phyloP scores from a whole-genome alignment of 2,113 vertebrate genomes.

The Oreochromis niloticus region DNA sequence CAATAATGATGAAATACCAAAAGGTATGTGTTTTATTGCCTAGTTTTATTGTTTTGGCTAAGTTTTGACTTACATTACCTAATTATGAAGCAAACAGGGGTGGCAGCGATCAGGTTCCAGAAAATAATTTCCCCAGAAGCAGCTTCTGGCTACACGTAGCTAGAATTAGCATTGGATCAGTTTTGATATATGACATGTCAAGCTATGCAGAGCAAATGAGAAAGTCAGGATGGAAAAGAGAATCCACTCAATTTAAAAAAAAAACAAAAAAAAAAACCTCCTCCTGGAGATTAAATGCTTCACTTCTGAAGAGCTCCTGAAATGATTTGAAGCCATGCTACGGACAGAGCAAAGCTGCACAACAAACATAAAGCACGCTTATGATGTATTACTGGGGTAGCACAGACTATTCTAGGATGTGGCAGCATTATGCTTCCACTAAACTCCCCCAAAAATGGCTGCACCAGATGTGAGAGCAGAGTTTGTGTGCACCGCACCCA shows the following conservation, averaged over 20 bases:
- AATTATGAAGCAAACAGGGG: neutral
- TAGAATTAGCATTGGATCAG: neutral
- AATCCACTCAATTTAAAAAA: neutral
- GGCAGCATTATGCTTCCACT: neutral
- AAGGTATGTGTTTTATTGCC: neutral
- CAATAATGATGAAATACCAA: neutral
- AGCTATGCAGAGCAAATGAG: neutral
- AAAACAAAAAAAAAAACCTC: neutral
- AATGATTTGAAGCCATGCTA: neutral
- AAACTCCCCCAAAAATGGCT: neutral
- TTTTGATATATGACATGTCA: neutral
- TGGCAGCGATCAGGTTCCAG: neutral
- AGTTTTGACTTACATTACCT: neutral
- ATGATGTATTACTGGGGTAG: neutral
- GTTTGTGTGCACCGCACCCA: neutral
- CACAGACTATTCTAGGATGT: neutral
- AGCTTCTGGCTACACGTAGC: neutral
- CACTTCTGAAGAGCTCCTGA: neutral
- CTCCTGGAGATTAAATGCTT: neutral
- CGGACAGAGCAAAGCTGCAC: neutral
- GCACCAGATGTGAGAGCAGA: neutral
- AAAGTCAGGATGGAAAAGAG: neutral
- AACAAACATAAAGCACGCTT: neutral
- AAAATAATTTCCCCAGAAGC: neutral
- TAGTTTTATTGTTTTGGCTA: neutral